Base-by-base conservation (phyloP, 2,888 invertebrate species). In the Theretra japonica region DNA sequence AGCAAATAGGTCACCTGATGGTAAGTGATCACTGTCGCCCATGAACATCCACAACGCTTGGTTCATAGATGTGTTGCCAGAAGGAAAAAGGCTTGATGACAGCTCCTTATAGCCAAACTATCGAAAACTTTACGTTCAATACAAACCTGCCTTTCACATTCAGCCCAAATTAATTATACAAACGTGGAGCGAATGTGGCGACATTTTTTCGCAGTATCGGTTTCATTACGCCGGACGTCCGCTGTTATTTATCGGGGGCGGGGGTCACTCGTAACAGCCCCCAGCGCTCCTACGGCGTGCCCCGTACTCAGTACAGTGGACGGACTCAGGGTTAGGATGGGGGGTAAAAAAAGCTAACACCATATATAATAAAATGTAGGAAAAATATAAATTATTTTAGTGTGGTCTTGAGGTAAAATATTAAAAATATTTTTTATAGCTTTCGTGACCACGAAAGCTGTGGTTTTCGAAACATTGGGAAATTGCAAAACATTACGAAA, bases 161-260 rank as follows among this genome's bases (percentile, higher is more conserved):
- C n/a, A 53, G 48, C 53, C 19, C 23, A 11, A 65, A 65, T 65
- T 65, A 65, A 65, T 65, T 65, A 7, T n/a, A 41, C 41, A 48
- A 15, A 65, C 23, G 65, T 23, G 19, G 6, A 65, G 5, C 6
- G 65, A 48, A 65, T 65, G 48, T 7, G 65, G 65, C 41, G 65
- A 48, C 65, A 65, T 65, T 65, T 65, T 65, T 65, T 41, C 48
- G 41, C 41, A 41, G 65, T 41, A 65, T 65, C 41, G 65, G 41
- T 65, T 65, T 65, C 65, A 65, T 65, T 65, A 65, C 17, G 65
- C 48, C 23, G 65, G 65, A 65, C 48, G 48, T 48, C 17, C 23
- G 15, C 65, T 48, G 65, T 65, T 65, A 65, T 65, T 65, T 65
- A 65, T 65, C 41, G 41, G 58, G 53, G 23, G 41, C 23, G 65